Base-by-base conservation (phyloP, 2,888 invertebrate species). In the Megalurothrips usitatus region DNA sequence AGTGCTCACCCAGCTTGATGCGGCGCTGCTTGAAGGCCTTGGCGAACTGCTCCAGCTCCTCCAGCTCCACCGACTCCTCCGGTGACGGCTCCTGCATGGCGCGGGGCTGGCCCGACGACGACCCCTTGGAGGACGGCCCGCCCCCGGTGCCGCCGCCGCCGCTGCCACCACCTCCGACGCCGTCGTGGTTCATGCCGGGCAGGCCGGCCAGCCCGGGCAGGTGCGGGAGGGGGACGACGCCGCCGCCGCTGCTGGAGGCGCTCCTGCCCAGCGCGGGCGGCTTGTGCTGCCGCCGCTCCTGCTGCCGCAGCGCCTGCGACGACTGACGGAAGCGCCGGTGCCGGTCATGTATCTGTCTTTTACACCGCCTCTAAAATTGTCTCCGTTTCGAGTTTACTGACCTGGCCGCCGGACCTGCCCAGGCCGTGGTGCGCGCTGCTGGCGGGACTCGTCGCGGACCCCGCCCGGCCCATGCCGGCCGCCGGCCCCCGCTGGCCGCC, bases 1-100 rank as follows among this genome's bases (percentile, higher is more conserved):
- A 43, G 34, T 6, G 23, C 89, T 86, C 85, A 94, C 95, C 99
- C 85, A 99, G 91, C 88, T 99, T 99, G 86, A 99, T 99, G 85
- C 99, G 91, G 83, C 98, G 91, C 88, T 98, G 97, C 87, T 99
- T 99, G 89, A 99, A 99, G 43, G 96, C 97, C 88, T 98, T 98
- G 81, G 99, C 98, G 88, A 99, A 99, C 87, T 98, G 97, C 87
- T 99, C 99, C 83, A 99, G 90, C 87, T 99, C 99, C 88, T 98
- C 98, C 83, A 99, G 91, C 87, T 99, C 98, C 68, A 97, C 97
- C 80, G 97, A 96, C 88, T 98, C 98, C 87, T 98, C 98, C 4
- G 95, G 94, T 86, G 96, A 96, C 83, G 94, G 90, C 83, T 88
- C 87, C 78, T 86, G 86, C 58, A 86, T 87, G 12, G 86, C 84